These are phyloP conservation scores for Abrostola tripartita DNA, from an alignment of 2,888 invertebrate genomes.

Conservation along the genomic window DNA sequence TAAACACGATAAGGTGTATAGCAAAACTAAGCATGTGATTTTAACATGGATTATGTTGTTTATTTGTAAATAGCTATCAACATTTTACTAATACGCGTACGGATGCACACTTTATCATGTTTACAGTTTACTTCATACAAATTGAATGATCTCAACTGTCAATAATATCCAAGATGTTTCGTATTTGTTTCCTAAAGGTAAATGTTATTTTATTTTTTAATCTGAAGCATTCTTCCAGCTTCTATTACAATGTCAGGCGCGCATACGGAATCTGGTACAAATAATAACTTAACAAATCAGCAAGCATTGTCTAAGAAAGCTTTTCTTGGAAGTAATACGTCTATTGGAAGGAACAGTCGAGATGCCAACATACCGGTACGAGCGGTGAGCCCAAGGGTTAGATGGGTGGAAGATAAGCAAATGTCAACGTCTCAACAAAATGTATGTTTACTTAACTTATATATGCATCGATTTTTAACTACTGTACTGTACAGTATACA, in stretches of 20 bases:
- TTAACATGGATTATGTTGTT: conserved; percentile 65
- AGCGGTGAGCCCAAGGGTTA: conserved; percentile 85
- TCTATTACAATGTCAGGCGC: conserved; percentile 91
- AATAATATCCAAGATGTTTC: neutral
- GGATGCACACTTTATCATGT: conserved; percentile 79
- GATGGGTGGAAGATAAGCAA: conserved; percentile 86
- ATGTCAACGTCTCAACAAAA: conserved; percentile 83
- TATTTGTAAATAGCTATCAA: conserved; percentile 67
- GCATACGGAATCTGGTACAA: conserved; percentile 87
- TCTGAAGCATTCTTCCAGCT: conserved; percentile 83
- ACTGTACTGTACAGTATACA: too few relatives aligned
- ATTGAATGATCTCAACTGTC: neutral
- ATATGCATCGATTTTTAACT: too few relatives aligned
- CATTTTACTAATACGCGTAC: conserved; percentile 67
- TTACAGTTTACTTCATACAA: conserved; percentile 53
- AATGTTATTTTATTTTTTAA: neutral
- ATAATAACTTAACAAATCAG: conserved; percentile 79
- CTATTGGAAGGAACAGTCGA: conserved; percentile 82
- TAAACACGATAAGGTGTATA: conserved; percentile 82
- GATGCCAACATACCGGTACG: conserved; percentile 85
- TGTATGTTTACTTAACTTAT: conserved; percentile 66
- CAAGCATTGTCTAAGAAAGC: conserved; percentile 85
- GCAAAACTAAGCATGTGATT: conserved; percentile 72
- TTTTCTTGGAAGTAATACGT: conserved; percentile 86
- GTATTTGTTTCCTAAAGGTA: neutral